Percentiles rank a stretch among this genome's conserved stretches.
phyloP scores from a whole-genome alignment of 2,113 vertebrate species.

The Axis porcinus region DNA sequence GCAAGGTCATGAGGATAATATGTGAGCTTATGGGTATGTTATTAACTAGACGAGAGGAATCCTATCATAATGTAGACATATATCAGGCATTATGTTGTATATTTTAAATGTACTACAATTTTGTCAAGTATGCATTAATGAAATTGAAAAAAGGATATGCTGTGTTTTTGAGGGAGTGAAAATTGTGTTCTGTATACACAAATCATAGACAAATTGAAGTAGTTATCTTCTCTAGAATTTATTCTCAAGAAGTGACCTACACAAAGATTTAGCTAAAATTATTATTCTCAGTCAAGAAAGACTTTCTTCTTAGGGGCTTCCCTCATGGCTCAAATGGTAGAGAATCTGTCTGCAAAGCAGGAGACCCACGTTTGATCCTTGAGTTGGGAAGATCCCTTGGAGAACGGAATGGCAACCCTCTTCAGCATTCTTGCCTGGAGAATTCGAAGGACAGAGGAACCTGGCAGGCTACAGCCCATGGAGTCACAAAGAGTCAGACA shows the following conservation, averaged over 20 bases:
- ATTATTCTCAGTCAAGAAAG: background rate
- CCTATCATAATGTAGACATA: background rate
- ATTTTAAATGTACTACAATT: background rate
- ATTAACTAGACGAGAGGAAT: background rate
- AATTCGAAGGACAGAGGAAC: background rate
- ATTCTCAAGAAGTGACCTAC: background rate
- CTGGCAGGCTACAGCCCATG: background rate
- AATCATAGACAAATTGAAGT: background rate
- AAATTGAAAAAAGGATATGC: background rate
- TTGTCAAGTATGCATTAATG: background rate
- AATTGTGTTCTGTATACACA: background rate
- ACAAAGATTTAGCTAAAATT: background rate
- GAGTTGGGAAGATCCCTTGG: background rate
- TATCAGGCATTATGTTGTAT: background rate
- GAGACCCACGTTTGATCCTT: background rate
- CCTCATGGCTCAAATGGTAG: background rate
- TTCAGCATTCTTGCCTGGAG: background rate
- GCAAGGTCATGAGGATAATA: background rate
- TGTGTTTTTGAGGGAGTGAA: background rate
- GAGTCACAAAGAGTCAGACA: background rate
- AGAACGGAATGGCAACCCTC: background rate
- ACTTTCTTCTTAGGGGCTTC: background rate
- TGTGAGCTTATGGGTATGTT: background rate
- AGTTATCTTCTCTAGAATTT: background rate
- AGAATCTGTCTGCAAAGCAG: background rate